Evolutionary conservation across 2,888 invertebrate species (phyloP).

Genomic region (Nomada goodeniana): DNA sequence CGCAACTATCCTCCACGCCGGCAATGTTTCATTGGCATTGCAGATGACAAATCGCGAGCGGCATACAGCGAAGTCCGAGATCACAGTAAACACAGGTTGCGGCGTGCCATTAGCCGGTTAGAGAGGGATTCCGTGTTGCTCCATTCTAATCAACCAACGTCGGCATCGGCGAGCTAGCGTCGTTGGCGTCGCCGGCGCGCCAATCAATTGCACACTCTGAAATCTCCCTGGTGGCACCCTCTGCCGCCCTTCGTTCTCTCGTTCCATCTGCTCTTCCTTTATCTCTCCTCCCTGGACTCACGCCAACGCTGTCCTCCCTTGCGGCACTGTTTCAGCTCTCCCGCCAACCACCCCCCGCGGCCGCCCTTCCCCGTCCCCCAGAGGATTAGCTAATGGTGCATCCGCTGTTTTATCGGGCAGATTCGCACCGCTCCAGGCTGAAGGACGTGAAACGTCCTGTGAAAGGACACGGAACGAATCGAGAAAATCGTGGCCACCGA

Average conservation of each 20-base stretch:
- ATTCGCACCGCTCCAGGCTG: constrained; percentile 77
- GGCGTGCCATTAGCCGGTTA: constrained; percentile 83
- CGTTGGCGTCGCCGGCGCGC: constrained; percentile 72
- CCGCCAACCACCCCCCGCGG: not conserved
- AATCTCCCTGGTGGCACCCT: constrained; percentile 74
- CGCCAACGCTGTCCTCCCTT: constrained; percentile 44
- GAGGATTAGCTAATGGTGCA: constrained; percentile 83
- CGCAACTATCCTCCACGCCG: constrained; percentile 37
- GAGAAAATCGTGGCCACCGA: constrained; percentile 62
- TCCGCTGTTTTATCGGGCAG: constrained; percentile 82
- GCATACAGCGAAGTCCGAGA: constrained; percentile 80
- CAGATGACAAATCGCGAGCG: constrained; percentile 80
- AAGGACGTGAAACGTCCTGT: constrained; percentile 67
- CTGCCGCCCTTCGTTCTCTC: constrained; percentile 60
- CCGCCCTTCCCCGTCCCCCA: constrained; percentile 55
- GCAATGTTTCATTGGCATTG: constrained; percentile 81
- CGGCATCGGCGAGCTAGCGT: constrained; percentile 73
- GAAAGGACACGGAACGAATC: constrained; percentile 61
- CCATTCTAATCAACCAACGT: constrained; percentile 83
- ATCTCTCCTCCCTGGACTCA: constrained; percentile 41
- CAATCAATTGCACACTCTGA: constrained; percentile 82
- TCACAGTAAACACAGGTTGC: constrained; percentile 83
- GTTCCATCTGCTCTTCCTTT: constrained; percentile 57
- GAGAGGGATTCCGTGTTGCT: constrained; percentile 84
- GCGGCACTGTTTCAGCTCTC: constrained; percentile 77